Base-by-base conservation (phyloP, 2,113 vertebrate genomes). In the Psilopsiagon aymara region DNA sequence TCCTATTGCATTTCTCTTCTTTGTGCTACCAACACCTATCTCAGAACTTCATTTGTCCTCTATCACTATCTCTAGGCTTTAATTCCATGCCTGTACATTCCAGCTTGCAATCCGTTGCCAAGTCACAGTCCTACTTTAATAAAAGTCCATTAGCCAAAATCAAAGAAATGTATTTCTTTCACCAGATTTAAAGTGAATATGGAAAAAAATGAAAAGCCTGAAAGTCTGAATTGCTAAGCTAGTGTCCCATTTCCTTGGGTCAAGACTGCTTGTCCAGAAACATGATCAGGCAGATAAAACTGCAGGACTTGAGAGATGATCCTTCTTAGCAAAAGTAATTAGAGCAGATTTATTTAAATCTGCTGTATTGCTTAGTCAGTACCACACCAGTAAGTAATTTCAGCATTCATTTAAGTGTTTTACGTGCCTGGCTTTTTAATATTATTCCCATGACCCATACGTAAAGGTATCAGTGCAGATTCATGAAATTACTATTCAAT, bases 1-100 rank as follows among this genome's bases (percentile, higher is more conserved):
- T 52, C 35, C 52, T 84, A 9, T 41, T 87, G n/a, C 16, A 44
- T 79, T 91, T 35, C 51, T 86, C n/a, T 74, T 86, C 80, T 94
- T 92, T 73, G 49, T 73, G 70, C 47, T 74, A 66, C 69, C 33
- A 89, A 19, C 86, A 96, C 86, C 93, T 95, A 87, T 95, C 77
- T 93, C 68, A 80, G 4, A 44, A 44, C 82, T 92, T 96, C 74
- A 52, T 92, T 91, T 87, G 35, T 91, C 44, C 62, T 31, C 0
- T 0, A 3, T 84, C 43, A 57, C 25, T 75, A 37, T 95, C 83
- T 91, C 74, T 67, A 76, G 86, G 47, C 52, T 79, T 79, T 87
- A 89, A 94, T 92, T 92, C 84, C 70, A 69, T 91, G 74, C 17
- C 81, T 91, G 17, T 62, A 41, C 31, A 49, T 87, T 89, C 74